Evolutionary conservation across 1,140 invertebrate species (phyloP).

Genomic region (Pseudachorutes palmiensis): DNA sequence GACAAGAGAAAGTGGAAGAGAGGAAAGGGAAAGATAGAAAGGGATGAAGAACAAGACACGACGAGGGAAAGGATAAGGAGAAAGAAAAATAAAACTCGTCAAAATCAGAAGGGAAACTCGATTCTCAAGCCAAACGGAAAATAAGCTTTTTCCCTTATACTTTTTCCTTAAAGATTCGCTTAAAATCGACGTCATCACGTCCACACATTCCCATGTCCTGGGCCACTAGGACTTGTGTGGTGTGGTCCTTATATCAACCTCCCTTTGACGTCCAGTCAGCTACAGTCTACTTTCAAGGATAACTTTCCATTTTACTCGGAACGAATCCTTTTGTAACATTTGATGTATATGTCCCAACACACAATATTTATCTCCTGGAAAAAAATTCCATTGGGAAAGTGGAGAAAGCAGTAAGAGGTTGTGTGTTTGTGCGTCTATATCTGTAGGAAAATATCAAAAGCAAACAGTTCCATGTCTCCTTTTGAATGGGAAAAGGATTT

Average conservation of each 20-base stretch:
- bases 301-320: neutral
- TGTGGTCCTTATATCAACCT: too few species aligned
- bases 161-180: neutral
- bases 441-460: slow-evolving; percentile 11
- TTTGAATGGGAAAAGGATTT: slow-evolving; percentile 4
- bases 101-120: slow-evolving; percentile 13
- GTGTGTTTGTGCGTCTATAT: neutral
- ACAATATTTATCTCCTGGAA: slow-evolving; percentile 10
- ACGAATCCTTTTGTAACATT: neutral
- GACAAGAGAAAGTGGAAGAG: slow-evolving; percentile 15
- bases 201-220: neutral
- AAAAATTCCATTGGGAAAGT: neutral
- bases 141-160: too few species aligned
- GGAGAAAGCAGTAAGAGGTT: neutral
- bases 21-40: too few species aligned
- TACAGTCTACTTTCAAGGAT: too few species aligned
- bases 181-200: slow-evolving; percentile 9
- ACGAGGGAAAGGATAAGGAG: neutral
- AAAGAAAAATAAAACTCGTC: neutral
- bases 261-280: too few species aligned
- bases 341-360: neutral
- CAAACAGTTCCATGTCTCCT: slow-evolving; percentile 9
- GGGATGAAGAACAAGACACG: too few species aligned
- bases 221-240: too few species aligned
- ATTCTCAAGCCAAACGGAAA: slow-evolving; percentile 19